Evolutionary conservation across 1,140 invertebrate genomes (phyloP), one percentile per base, ranked within the genome.

Genomic region (Pseudachorutes palmiensis): DNA sequence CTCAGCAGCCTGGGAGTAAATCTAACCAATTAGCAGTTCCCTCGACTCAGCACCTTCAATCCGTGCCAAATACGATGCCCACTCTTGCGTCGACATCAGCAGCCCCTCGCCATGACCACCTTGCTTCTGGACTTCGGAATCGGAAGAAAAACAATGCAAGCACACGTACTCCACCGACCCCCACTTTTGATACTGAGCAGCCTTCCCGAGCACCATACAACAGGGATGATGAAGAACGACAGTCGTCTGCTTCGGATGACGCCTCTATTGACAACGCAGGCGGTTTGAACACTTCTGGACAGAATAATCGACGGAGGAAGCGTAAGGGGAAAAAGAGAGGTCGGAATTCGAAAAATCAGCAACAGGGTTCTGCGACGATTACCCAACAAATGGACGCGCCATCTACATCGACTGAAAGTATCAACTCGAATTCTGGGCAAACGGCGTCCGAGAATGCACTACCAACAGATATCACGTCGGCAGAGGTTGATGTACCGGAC

Each of bases 321-420:
- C 19, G 16, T 9, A 65, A 57, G 24, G 59, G 57, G 57, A 66
- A 67, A 63, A 32, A 22, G 19, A 33, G 65, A 62, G 48, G 48
- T 41, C 28, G 72, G 41, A 22, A 62, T 61, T 24, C 28, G 49
- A 36, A 63, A 61, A 28, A 14, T 19, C 33, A 51, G n/a, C 29
- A 51, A 22, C 31, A 55, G 62, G 68, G 70, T 66, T 55, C 28
- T 64, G 60, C 49, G 70, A 77, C 5, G 69, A 76, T 78, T 69
- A 80, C 77, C 68, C 80, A 79, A 14, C 84, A 86, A 75, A 86
- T 87, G 74, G 87, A 88, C 71, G 85, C 84, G 1, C 88, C 86
- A 14, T 88, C 87, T 0, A 87, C 86, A 0, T 88, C 86, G 3
- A 88, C 87, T 14, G 87, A 88, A 74, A 86, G 85, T 70, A 86